phyloP scores from a whole-genome alignment of 2,113 vertebrate genomes.

The Neodon shergylaensis region DNA sequence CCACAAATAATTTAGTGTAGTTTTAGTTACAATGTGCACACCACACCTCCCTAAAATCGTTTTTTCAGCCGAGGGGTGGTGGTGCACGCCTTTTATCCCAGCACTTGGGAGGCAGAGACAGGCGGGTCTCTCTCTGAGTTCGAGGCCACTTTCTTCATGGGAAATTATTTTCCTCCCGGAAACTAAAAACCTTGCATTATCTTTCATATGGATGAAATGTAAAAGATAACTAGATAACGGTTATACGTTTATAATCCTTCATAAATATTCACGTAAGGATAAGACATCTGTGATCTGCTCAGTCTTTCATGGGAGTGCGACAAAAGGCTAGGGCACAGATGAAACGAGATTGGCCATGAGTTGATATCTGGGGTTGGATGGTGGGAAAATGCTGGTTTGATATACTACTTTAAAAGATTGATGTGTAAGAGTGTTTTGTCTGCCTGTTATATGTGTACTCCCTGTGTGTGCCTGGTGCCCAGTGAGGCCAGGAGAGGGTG shows the following conservation, averaged over 20 bases:
- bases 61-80: no score
- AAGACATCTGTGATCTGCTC: slow-evolving; percentile 27
- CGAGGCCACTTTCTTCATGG: neutral
- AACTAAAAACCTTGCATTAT: neutral
- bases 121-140: no score
- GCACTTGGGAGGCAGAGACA: no score
- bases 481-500: neutral
- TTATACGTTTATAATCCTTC: neutral
- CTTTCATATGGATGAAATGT: neutral
- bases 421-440: neutral
- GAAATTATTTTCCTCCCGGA: neutral
- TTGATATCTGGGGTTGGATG: neutral
- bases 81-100: no score
- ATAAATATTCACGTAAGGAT: neutral
- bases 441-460: neutral
- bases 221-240: neutral
- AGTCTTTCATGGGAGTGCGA: neutral
- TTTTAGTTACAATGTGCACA: neutral
- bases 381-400: neutral
- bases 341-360: neutral
- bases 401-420: neutral
- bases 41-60: neutral
- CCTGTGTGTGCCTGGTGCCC: neutral
- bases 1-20: neutral
- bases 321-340: neutral